A percentile compares a stretch with the other conserved stretches of the same genome.
Conservation (phyloP, 1,140 invertebrate species). For the Acromyrmex charruanus region DNA sequence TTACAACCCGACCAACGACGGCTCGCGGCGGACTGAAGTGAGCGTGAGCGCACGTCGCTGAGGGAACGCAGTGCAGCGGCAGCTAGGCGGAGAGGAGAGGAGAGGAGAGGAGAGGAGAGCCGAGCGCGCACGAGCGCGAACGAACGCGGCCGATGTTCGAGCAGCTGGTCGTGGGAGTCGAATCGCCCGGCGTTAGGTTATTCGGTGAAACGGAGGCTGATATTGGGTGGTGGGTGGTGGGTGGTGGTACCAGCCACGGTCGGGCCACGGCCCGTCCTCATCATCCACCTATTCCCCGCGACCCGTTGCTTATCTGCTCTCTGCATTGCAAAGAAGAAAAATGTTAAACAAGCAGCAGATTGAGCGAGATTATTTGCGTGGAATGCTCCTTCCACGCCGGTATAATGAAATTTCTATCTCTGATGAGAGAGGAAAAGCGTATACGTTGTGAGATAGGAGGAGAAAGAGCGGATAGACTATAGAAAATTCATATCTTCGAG, state of each 20-base stretch:
- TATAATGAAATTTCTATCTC: slow-evolving; percentile 33
- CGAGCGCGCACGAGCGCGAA: slow-evolving; percentile 24
- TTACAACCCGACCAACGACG: slow-evolving; percentile 45
- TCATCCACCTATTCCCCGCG: slow-evolving; percentile 47
- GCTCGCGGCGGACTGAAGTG: slow-evolving; percentile 69
- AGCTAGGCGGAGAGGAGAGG: neutral
- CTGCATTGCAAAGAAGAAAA: neutral
- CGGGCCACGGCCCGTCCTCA: slow-evolving; percentile 57
- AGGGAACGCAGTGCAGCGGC: neutral
- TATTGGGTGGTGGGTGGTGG: slow-evolving; percentile 59
- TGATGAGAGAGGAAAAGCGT: neutral
- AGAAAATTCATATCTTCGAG: slow-evolving; percentile 22
- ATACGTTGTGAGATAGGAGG: too few species aligned
- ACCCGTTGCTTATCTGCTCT: slow-evolving; percentile 8
- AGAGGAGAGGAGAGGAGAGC: slow-evolving; percentile 1
- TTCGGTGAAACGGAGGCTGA: slow-evolving; percentile 68
- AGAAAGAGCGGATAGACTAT: neutral
- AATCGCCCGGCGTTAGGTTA: slow-evolving; percentile 66
- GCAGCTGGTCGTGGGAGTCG: slow-evolving; percentile 72
- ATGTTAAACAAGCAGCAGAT: neutral
- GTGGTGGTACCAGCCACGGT: slow-evolving; percentile 74
- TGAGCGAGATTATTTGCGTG: neutral
- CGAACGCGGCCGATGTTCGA: slow-evolving; percentile 64
- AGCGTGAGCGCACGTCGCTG: slow-evolving; percentile 40
- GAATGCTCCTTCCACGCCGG: neutral